A percentile compares a stretch with the other conserved stretches of the same genome.
Conservation (phyloP, 2,113 vertebrate species). For the Empidonax traillii region DNA sequence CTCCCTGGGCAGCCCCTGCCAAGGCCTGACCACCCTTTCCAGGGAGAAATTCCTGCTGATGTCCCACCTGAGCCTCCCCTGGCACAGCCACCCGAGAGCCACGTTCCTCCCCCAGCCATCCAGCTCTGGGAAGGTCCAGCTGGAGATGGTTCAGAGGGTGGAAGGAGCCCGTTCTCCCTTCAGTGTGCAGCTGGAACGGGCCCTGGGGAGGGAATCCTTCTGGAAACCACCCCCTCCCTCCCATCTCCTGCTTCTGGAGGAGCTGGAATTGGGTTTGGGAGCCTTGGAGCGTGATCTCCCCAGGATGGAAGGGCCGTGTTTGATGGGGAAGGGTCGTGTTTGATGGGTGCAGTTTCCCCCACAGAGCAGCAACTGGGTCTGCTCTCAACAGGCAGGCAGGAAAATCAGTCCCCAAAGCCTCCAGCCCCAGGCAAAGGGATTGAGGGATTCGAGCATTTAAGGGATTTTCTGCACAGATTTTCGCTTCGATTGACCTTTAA, state of each 20-base stretch:
- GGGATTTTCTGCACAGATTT: slow-evolving; percentile 39
- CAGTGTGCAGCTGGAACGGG: neutral
- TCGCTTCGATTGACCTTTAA: slow-evolving; percentile 14
- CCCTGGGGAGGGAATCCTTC: neutral
- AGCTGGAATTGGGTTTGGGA: neutral
- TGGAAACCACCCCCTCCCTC: neutral
- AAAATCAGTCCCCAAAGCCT: neutral
- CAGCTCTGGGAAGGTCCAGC: neutral
- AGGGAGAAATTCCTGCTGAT: neutral
- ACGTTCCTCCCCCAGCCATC: neutral
- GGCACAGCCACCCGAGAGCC: neutral
- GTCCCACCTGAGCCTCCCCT: neutral
- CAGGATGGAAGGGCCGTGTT: neutral
- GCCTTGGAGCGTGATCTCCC: neutral
- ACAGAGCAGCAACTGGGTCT: neutral
- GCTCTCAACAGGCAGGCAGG: neutral
- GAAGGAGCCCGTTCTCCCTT: neutral
- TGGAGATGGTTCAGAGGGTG: neutral
- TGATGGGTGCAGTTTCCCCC: neutral
- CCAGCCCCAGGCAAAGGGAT: neutral
- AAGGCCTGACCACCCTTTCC: neutral
- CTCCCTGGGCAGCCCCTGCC: neutral
- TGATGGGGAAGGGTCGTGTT: neutral
- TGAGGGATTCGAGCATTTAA: neutral
- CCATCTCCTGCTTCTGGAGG: neutral